These are phyloP conservation scores for Nyctereutes procyonoides DNA, from an alignment of 2,113 vertebrate genomes.

Conservation along the genomic window DNA sequence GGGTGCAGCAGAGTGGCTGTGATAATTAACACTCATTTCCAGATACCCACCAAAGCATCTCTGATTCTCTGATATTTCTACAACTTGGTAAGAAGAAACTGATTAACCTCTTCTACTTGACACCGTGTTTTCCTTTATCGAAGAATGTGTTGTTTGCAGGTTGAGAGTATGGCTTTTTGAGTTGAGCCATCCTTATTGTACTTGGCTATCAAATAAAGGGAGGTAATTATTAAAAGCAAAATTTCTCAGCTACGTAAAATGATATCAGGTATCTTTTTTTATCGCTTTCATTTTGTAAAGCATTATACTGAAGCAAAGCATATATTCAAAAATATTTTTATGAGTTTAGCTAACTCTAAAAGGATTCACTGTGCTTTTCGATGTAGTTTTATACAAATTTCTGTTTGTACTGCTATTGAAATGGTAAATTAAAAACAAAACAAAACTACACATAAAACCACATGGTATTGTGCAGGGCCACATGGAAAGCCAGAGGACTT, in stretches of 20 bases:
- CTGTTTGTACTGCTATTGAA: not conserved
- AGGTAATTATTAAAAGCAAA: slow-evolving; percentile 29
- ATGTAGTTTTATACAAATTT: not conserved
- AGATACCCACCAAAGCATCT: slow-evolving; percentile 16
- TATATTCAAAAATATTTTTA: not conserved
- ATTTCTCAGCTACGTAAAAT: slow-evolving; percentile 39
- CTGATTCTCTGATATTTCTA: not conserved
- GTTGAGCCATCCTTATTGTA: not conserved
- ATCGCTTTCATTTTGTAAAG: slow-evolving; percentile 44
- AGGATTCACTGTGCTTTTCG: slow-evolving; percentile 24
- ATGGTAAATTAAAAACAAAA: not conserved
- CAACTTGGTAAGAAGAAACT: slow-evolving; percentile 4
- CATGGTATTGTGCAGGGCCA: not conserved
- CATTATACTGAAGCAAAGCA: not conserved
- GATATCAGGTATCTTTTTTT: not conserved
- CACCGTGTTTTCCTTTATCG: not conserved
- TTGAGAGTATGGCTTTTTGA: not conserved
- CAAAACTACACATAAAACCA: not conserved
- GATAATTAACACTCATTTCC: not conserved
- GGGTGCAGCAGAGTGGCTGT: not conserved
- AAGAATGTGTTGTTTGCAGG: not conserved
- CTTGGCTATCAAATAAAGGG: not conserved
- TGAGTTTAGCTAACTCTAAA: not conserved
- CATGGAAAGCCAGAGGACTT: not conserved
- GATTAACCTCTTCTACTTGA: not conserved